Evolutionary conservation across 2,888 invertebrate genomes (phyloP), one percentile per base, ranked within the genome.

Genomic region (Agrypnus murinus): DNA sequence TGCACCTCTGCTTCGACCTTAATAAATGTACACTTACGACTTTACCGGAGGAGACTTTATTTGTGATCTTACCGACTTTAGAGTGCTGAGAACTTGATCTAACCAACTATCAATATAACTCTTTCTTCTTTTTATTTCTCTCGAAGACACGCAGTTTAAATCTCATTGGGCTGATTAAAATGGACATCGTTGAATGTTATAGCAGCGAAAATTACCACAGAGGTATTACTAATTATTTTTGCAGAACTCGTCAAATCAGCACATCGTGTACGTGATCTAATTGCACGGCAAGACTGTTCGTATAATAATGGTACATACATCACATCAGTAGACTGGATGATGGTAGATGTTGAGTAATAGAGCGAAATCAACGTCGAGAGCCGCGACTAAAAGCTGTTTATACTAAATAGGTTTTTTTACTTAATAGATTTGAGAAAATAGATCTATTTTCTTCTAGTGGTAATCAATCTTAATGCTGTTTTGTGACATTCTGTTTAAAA

Each of bases 211-310:
- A 55, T 17, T 8, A 15, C 36, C 15, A 38, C 2, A 3, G 25
- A 25, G 34, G 10, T n/a, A n/a, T 55, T 36, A 36, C 55, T 55
- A 55, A 55, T 55, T 55, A 55, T 55, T 55, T 55, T 55, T 55
- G 55, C 55, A 55, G 55, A 55, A 55, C 55, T 55, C 46, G 38
- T 63, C 31, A 64, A 50, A 48, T 64, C 64, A 34, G 53, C 64
- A 50, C 64, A 63, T 63, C 63, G 63, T 25, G 53, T 64, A 53
- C 40, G 53, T 53, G 64, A 53, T 64, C 50, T 53, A 38, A 53
- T 36, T 38, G 64, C 64, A 36, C 53, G 53, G 38, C 38, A 55
- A 55, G 31, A 34, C 45, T 64, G 50, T 38, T 53, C 38, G 63
- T 38, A 25, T 25, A n/a, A n/a, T n/a, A n/a, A n/a, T n/a, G n/a